Percentiles rank a stretch among this genome's conserved stretches.
Conservation (phyloP, 1,140 invertebrate genomes). For the Diprion similis region DNA sequence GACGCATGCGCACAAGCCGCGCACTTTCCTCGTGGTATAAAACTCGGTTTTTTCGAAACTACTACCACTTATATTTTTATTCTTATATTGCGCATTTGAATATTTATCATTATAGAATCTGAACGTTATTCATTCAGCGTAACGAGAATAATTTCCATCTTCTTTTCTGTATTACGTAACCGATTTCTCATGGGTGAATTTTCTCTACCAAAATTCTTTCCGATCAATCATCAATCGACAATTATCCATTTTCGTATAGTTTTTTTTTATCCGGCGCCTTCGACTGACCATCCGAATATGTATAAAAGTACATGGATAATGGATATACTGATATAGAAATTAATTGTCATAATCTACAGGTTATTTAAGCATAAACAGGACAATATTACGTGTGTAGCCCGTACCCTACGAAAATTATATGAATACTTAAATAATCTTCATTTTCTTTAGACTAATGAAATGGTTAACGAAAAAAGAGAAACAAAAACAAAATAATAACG, state of each 20-base stretch:
- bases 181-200: neutral
- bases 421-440: neutral
- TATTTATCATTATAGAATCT: no score
- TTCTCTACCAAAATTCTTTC: neutral
- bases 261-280: neutral
- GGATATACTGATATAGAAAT: no score
- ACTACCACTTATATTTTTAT: no score
- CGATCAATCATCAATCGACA: neutral
- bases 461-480: neutral
- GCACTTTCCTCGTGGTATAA: no score
- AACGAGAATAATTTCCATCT: no score
- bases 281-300: neutral
- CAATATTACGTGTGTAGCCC: slow-evolving; percentile 47
- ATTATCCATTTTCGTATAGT: neutral
- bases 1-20: no score
- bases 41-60: no score
- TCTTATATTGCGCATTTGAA: no score
- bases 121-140: no score
- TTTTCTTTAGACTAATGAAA: neutral
- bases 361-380: slow-evolving; percentile 45
- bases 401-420: neutral
- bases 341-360: slow-evolving; percentile 37
- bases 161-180: no score
- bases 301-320: no score
- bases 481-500: neutral